Evolutionary conservation across 2,888 invertebrate species (phyloP).

Genomic region (Girardia tigrina): DNA sequence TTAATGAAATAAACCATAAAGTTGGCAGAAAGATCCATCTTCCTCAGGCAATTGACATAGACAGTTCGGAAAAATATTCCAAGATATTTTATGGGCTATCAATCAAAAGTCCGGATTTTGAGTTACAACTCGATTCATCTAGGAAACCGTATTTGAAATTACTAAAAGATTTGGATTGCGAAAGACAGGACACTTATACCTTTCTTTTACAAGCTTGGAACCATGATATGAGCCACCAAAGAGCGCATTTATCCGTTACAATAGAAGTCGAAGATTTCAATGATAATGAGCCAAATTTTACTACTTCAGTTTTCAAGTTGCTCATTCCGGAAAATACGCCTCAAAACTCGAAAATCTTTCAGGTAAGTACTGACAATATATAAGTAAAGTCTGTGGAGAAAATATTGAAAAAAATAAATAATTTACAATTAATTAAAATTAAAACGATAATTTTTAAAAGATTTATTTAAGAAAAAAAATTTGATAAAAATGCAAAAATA

Average conservation of each 20-base stretch:
- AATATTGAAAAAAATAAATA: too few species aligned
- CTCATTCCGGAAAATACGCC: background rate
- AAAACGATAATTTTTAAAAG: too few species aligned
- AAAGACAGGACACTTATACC: background rate
- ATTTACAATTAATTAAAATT: too few species aligned
- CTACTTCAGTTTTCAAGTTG: background rate
- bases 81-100: background rate
- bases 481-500: too few species aligned
- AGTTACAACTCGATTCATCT: background rate
- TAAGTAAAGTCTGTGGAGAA: too few species aligned
- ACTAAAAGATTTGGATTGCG: slow-evolving; percentile 3
- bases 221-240: background rate
- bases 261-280: background rate
- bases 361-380: slow-evolving; percentile 13
- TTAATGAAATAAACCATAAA: slow-evolving; percentile 15
- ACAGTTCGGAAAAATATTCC: background rate
- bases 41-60: background rate
- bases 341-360: background rate
- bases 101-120: background rate
- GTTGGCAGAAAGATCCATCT: background rate
- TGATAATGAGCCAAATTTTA: slow-evolving; percentile 10
- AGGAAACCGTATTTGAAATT: background rate
- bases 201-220: slow-evolving; percentile 13
- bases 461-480: too few species aligned
- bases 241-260: slow-evolving; percentile 17